phyloP scores from a whole-genome alignment of 1,140 invertebrate species.

The Lordiphosa clarofinis region DNA sequence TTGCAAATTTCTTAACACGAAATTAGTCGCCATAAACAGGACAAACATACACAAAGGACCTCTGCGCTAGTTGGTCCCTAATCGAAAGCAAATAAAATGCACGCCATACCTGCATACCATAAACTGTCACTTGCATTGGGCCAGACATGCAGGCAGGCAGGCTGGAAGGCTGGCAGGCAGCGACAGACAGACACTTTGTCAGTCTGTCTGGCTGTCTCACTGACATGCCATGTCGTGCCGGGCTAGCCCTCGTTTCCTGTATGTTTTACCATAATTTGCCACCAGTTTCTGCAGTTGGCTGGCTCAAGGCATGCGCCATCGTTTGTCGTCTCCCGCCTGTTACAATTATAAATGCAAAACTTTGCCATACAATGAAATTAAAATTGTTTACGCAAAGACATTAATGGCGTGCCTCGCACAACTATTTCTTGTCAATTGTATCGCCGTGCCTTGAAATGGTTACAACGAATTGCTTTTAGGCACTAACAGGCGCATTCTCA shows the following conservation, averaged over 20 bases:
- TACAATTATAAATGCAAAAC: conserved; percentile 58
- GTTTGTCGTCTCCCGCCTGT: conserved; percentile 47
- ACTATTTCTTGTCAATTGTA: conserved; percentile 20
- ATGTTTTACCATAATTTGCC: conserved; percentile 75
- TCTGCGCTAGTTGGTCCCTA: conserved; percentile 41
- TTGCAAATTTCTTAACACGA: conserved; percentile 76
- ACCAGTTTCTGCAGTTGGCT: conserved; percentile 37
- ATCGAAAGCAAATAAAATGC: conserved; percentile 77
- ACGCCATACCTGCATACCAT: conserved; percentile 73
- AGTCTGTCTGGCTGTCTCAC: conserved; percentile 21
- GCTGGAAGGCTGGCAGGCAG: conserved; percentile 23
- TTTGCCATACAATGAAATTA: conserved; percentile 49
- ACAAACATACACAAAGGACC: conserved; percentile 49
- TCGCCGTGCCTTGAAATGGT: conserved; percentile 25
- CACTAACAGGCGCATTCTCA: conserved; percentile 33
- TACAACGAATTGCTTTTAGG: conserved; percentile 72
- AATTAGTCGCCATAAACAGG: conserved; percentile 74
- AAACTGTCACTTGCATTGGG: conserved; percentile 70
- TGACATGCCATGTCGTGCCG: conserved; percentile 42
- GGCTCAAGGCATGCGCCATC: conserved; percentile 29
- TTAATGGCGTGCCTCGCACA: conserved; percentile 42
- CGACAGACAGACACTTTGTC: conserved; percentile 21
- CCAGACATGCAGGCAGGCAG: conserved; percentile 30
- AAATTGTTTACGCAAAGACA: conserved; percentile 74
- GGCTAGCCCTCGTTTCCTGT: conserved; percentile 63